phyloP scores from a whole-genome alignment of 1,140 invertebrate genomes.

The Sarcophaga bullata region DNA sequence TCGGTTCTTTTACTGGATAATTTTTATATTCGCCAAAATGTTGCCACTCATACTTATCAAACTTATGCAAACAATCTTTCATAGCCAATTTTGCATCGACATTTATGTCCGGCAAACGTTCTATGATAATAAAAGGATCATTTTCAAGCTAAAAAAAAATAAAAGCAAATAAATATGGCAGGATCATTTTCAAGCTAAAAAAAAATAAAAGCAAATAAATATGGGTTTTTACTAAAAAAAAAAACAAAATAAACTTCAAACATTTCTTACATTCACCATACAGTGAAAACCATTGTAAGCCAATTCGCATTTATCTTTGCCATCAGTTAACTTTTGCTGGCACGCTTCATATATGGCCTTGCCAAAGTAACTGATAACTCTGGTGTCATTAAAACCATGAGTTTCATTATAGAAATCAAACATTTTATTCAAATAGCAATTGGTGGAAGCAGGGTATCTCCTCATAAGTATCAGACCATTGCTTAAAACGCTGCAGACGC shows the following conservation, averaged over 20 bases:
- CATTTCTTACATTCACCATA: conserved; percentile 55
- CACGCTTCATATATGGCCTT: conserved; percentile 51
- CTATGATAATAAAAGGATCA: conserved; percentile 58
- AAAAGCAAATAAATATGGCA: background rate
- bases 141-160: conserved; percentile 51
- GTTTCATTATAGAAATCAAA: conserved; percentile 54
- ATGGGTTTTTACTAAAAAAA: background rate
- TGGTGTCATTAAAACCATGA: conserved; percentile 50
- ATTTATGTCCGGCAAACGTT: conserved; percentile 52
- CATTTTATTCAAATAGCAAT: conserved; percentile 56
- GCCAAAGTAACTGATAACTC: conserved; percentile 51
- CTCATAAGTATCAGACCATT: conserved; percentile 56
- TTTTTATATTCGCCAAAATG: conserved; percentile 46
- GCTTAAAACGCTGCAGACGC: conserved; percentile 52
- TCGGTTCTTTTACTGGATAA: conserved; percentile 54
- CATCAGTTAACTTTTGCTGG: conserved; percentile 45
- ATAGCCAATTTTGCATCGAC: conserved; percentile 52
- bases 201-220: background rate
- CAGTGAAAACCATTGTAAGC: conserved; percentile 61
- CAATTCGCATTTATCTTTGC: conserved; percentile 51
- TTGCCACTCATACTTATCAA: conserved; percentile 51
- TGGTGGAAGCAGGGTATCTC: conserved; percentile 59
- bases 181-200: conserved; percentile 56
- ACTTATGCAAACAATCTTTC: conserved; percentile 56
- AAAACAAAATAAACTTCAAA: too few species aligned